Evolutionary conservation across 2,113 vertebrate species (phyloP), one percentile per base, ranked within the genome.

Genomic region (Chiloscyllium plagiosum): DNA sequence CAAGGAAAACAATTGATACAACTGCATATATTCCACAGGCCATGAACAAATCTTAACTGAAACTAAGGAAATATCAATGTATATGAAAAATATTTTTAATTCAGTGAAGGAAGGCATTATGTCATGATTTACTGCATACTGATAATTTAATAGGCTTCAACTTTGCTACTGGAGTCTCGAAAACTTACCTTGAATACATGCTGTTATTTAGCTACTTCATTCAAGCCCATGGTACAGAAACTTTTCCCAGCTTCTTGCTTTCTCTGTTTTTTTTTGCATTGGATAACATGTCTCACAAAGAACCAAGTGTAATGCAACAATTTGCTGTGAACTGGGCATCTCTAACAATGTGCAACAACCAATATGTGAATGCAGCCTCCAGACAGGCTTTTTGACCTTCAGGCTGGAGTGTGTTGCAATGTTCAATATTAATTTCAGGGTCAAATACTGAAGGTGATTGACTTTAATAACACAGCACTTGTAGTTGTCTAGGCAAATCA

Each of bases 351-450:
- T 52, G 22, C 47, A 76, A 94, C 90, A 85, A 56, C 66, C 80
- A 94, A 66, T 80, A 96, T 83, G 13, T 72, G 33, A 61, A 72
- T 76, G 90, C 70, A 72, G 90, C 80, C 89, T 96, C 68, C 96
- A 93, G 96, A 96, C 80, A 94, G 86, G 90, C 89, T 76, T 95
- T 69, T 65, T 76, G 70, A 95, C 78, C 96, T 96, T 96, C 96
- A 97, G 97, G 96, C 96, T 95, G 87, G 96, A 89, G 96, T 96
- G 83, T 66, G 95, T 52, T 69, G 42, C 97, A 96, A 96, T 96
- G 26, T 97, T 96, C 96, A 97, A 96, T 97, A 96, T 96, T 97
- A 80, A 96, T 96, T 97, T 97, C 96, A 97, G 96, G 97, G 96
- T 97, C 96, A 97, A 72, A 78, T 96, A 95, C 96, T 96, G 96